phyloP scores from a whole-genome alignment of 2,113 vertebrate species.

The Pavo muticus region DNA sequence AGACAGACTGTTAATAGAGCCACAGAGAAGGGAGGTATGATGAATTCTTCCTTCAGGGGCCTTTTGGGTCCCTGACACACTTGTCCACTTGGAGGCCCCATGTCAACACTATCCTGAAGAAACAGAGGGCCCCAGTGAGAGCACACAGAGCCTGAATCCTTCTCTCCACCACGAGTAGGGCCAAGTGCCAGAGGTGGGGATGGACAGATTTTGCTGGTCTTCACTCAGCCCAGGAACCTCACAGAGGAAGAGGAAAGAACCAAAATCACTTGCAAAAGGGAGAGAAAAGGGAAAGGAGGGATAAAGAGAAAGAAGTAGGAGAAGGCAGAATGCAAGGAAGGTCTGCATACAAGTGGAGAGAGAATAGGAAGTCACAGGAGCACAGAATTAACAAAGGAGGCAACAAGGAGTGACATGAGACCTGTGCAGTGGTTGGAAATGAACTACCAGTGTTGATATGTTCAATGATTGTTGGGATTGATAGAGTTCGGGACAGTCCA shows the following conservation, averaged over 20 bases:
- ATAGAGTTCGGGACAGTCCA: neutral
- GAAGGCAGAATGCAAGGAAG: neutral
- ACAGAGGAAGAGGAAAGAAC: too few species aligned
- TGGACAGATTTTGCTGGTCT: accelerated
- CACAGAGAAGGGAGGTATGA: neutral
- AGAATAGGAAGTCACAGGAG: neutral
- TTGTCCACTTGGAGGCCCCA: accelerated
- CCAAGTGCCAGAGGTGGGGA: neutral
- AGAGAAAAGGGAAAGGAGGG: neutral
- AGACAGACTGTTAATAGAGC: neutral
- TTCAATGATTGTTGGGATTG: neutral
- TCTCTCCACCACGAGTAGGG: accelerated
- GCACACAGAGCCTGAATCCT: accelerated
- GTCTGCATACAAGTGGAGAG: too few species aligned
- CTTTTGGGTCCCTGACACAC: too few species aligned
- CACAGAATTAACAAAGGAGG: neutral
- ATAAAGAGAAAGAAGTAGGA: neutral
- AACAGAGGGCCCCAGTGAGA: neutral
- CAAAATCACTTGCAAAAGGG: neutral
- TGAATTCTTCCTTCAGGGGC: neutral
- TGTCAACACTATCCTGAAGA: neutral
- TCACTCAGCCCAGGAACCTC: neutral
- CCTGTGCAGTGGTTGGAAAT: neutral
- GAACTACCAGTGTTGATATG: neutral
- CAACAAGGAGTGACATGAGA: accelerated